Evolutionary conservation across 2,113 vertebrate genomes (phyloP), one percentile per base, ranked within the genome.

Genomic region (Zapus hudsonius): DNA sequence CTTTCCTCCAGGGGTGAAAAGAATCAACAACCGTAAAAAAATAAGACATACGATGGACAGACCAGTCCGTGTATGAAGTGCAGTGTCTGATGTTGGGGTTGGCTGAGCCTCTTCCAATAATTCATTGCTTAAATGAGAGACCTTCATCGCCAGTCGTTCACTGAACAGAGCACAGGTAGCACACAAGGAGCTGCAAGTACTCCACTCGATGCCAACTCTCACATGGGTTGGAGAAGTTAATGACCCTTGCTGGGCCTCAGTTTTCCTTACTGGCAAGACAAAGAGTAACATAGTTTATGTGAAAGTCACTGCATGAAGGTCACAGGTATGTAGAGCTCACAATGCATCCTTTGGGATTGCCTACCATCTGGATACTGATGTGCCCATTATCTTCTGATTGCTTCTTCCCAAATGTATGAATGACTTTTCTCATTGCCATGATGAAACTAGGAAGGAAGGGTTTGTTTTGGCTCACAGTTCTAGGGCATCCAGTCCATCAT

Each of bases 1-100:
- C 40, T 92, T 93, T 96, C 80, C 84, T 96, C 72, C 83, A 81
- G 84, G 96, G 87, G 7, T 17, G 3, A 90, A 89, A 94, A 91
- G 38, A 93, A 89, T 91, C 87, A 94, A 90, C 69, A 69, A 64
- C 52, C 64, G 66, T 40, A 72, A 73, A 83, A 93, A 7, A 27
- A 63, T 27, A 63, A 25, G 25, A 63, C 23, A 63, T 10, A 63
- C 3, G 89, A 36, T 44, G n/a, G 64, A 52, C 55, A 74, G 87
- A 79, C 92, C 42, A 38, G 76, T 80, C 64, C 8, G 31, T 80
- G 79, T 87, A 73, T 63, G 57, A 89, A 94, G 85, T 38, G 61
- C 8, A 61, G 33, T 59, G 33, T 67, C 47, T 87, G 86, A 66
- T 36, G 72, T 67, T 27, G 2, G 61, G 42, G 73, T 78, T 23